Conservation (phyloP, 2,888 invertebrate genomes). For the Epinotia ramella region DNA sequence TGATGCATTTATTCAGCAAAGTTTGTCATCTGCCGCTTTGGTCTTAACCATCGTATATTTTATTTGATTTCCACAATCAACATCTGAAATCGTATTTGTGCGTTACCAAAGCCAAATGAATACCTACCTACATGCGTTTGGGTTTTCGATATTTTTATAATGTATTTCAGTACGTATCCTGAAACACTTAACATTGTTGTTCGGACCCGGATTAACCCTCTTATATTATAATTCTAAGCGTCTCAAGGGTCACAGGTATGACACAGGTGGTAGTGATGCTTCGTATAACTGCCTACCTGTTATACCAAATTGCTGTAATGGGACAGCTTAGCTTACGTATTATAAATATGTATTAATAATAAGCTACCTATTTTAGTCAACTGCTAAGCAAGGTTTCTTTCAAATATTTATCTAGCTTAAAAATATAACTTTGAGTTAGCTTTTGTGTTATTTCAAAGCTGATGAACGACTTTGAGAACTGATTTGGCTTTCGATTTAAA, state of each 20-base stretch:
- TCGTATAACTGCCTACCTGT: conserved; percentile 28
- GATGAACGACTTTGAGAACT: not conserved
- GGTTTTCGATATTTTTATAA: not conserved
- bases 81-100: not conserved
- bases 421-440: not conserved
- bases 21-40: conserved; percentile 27
- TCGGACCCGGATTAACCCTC: conserved; percentile 5
- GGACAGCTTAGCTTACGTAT: not conserved
- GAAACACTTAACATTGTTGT: not conserved
- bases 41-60: conserved; percentile 20
- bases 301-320: conserved; percentile 1
- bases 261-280: conserved; percentile 35
- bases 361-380: not conserved
- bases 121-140: not conserved
- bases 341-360: not conserved
- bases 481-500: not conserved
- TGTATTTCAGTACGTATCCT: not conserved
- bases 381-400: not conserved
- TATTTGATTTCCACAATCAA: not conserved
- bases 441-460: conserved; percentile 3
- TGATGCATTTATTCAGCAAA: conserved; percentile 55
- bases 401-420: not conserved
- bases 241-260: conserved; percentile 15
- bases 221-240: not conserved
- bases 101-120: conserved; percentile 3